These are phyloP conservation scores for Heteropelma amictum DNA, from an alignment of 2,888 invertebrate species.

Conservation along the genomic window DNA sequence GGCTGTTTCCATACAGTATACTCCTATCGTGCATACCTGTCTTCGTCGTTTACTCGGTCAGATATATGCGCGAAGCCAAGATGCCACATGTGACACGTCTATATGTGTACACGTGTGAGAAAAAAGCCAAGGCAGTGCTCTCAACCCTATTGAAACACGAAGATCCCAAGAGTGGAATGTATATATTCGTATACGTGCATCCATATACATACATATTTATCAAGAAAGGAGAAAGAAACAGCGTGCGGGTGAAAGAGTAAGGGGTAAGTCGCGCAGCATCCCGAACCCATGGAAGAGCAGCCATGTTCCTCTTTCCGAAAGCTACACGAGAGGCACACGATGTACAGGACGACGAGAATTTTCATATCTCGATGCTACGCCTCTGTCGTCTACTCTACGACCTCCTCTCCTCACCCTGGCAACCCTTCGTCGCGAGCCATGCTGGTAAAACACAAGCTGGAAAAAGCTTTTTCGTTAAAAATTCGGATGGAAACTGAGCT, in stretches of 20 bases:
- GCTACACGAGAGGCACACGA: constrained; percentile 46
- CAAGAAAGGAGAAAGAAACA: constrained; percentile 43
- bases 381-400: not conserved
- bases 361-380: constrained; percentile 70
- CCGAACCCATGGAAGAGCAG: constrained; percentile 26
- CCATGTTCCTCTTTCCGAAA: constrained; percentile 11
- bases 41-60: constrained; percentile 26
- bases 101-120: constrained; percentile 22
- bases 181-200: too few relatives aligned
- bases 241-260: constrained; percentile 33
- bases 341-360: constrained; percentile 70
- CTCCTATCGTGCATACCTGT: constrained; percentile 38
- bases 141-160: constrained; percentile 68
- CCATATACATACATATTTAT: too few relatives aligned
- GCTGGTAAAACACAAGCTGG: constrained; percentile 13
- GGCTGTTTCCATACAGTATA: constrained; percentile 33
- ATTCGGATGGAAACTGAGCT: constrained; percentile 54
- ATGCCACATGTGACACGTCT: constrained; percentile 45
- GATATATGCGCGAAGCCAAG: constrained; percentile 37
- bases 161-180: constrained; percentile 63
- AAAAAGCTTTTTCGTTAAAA: constrained; percentile 49
- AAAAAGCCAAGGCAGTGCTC: constrained; percentile 53
- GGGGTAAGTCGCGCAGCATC: constrained; percentile 7
- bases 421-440: not conserved
- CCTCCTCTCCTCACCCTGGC: not conserved